Evolutionary conservation across 2,888 invertebrate genomes (phyloP).

Genomic region (Xanthia icteritia): DNA sequence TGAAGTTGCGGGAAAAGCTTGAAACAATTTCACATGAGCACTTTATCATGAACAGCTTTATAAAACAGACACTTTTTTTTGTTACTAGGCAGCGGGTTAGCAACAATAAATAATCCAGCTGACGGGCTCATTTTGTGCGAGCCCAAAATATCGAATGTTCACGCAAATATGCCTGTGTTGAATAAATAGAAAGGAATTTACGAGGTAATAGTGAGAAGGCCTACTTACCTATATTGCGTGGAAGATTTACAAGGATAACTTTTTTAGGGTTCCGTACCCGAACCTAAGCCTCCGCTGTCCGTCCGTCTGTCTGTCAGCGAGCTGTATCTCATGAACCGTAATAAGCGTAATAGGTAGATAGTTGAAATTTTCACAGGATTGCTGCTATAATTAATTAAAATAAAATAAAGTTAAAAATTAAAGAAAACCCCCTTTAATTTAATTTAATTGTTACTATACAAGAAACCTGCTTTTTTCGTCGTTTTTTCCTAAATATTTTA

Average conservation of each 20-base stretch:
- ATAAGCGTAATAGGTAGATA: no score
- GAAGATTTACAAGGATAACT: conserved; percentile 41
- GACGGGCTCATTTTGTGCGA: conserved; percentile 40
- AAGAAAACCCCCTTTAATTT: no score
- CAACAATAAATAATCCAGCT: conserved; percentile 12
- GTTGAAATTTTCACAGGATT: no score
- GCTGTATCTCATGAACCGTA: no score
- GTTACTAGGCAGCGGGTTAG: conserved; percentile 9
- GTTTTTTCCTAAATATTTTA: no score
- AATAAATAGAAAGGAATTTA: conserved; percentile 54
- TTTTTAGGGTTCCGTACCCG: conserved; percentile 5
- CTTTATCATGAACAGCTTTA: neutral
- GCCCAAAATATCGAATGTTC: conserved; percentile 46
- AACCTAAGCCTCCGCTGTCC: no score
- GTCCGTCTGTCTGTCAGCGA: no score
- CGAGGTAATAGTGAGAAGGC: conserved; percentile 40
- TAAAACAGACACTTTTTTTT: neutral
- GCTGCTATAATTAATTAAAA: no score
- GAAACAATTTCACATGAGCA: no score
- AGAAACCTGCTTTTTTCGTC: no score
- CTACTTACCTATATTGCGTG: conserved; percentile 41
- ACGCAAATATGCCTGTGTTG: conserved; percentile 43
- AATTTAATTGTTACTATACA: no score
- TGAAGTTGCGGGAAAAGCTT: neutral
- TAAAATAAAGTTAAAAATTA: no score